These are phyloP conservation scores for Falco columbarius DNA, from an alignment of 2,797 vertebrate genomes.

Conservation along the genomic window DNA sequence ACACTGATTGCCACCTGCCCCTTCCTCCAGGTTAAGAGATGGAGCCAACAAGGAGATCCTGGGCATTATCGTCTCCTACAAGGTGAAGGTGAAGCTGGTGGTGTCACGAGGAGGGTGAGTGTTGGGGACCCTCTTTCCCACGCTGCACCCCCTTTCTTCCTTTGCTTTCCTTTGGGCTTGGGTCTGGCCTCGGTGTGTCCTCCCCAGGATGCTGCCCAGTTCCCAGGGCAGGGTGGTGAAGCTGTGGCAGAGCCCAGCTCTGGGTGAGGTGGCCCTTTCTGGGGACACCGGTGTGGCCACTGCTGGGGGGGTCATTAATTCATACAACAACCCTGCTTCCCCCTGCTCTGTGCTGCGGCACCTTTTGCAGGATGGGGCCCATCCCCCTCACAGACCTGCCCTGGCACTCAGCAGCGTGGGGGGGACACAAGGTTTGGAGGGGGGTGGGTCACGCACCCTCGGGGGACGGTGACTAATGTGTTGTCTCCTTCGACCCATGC, in stretches of 20 bases:
- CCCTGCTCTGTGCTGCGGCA: neutral
- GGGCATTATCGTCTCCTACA: constrained; percentile 96
- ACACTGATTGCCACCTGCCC: neutral
- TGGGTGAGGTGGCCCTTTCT: neutral
- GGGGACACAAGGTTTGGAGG: neutral
- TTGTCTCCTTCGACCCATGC: constrained; percentile 71
- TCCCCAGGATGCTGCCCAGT: neutral
- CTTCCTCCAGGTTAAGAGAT: constrained; percentile 84
- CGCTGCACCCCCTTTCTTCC: neutral
- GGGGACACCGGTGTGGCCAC: neutral
- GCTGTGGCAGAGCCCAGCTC: neutral
- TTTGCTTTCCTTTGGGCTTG: neutral
- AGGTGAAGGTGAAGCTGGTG: constrained; percentile 97
- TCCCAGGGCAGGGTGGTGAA: too few relatives aligned
- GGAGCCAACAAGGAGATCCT: constrained; percentile 94
- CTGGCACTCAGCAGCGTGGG: neutral
- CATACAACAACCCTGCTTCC: neutral
- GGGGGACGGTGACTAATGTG: constrained; percentile 35
- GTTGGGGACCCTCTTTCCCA: neutral
- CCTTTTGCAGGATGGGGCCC: neutral
- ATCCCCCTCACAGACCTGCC: neutral
- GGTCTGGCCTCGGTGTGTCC: accelerated
- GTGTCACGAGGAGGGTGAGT: constrained; percentile 94
- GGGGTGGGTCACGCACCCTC: neutral
- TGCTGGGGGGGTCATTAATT: too few relatives aligned